Percentiles rank a stretch among this genome's conserved stretches.
Conservation (phyloP, 2,888 invertebrate genomes). For the Chymomyza fuscimana region DNA sequence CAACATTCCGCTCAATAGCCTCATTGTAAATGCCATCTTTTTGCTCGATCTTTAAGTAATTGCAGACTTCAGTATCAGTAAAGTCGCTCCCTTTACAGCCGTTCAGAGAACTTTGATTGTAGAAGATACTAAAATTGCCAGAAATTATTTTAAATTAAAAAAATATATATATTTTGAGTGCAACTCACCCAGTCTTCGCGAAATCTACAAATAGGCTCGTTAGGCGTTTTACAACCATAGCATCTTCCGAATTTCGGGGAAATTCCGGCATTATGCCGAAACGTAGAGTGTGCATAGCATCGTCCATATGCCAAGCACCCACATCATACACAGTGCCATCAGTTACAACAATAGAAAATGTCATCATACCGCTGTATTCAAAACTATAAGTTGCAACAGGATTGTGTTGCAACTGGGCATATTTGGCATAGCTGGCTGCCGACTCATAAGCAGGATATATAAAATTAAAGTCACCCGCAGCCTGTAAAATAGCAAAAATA, state of each 20-base stretch:
- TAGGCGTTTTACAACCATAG: constrained; percentile 74
- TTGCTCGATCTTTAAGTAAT: constrained; percentile 62
- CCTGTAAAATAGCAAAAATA: constrained; percentile 52
- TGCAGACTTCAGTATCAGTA: constrained; percentile 58
- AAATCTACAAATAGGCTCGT: constrained; percentile 78
- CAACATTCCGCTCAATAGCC: constrained; percentile 31
- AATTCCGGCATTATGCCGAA: constrained; percentile 69
- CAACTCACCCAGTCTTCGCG: constrained; percentile 79
- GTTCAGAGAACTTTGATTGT: constrained; percentile 15
- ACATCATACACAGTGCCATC: constrained; percentile 40
- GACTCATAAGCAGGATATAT: constrained; percentile 78
- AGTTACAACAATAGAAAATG: constrained; percentile 71
- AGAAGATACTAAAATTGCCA: constrained; percentile 33
- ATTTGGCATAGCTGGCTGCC: constrained; percentile 40
- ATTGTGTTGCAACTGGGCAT: constrained; percentile 28
- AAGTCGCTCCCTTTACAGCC: constrained; percentile 51
- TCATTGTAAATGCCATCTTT: constrained; percentile 37
- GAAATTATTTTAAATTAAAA: background rate
- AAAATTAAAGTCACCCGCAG: constrained; percentile 80
- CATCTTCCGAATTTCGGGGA: constrained; percentile 68
- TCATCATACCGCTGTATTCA: constrained; percentile 78
- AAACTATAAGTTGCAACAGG: constrained; percentile 80
- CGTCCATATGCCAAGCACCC: constrained; percentile 80
- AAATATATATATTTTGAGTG: background rate
- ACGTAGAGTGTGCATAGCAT: constrained; percentile 77